Evolutionary conservation across 2,113 vertebrate genomes (phyloP), one percentile per base, ranked within the genome.

Genomic region (Channa maculata): DNA sequence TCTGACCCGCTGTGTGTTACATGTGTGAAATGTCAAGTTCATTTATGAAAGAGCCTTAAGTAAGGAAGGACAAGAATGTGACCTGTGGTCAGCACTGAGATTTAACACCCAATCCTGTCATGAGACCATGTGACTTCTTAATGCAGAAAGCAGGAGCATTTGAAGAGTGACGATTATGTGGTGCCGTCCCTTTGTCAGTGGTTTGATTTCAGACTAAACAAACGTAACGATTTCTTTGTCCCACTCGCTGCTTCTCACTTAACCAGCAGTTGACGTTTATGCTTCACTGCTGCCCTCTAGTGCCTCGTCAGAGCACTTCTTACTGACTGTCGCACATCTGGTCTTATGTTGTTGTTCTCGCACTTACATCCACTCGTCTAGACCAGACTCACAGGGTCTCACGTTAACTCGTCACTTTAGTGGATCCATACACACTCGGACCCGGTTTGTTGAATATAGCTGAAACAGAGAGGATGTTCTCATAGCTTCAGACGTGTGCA

Each of bases 391-490:
- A 24, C 24, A 24, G 24, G 24, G 24, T 24, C 24, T 24, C 4
- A 44, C 1, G 5, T 64, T 3, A 52, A 74, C 53, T 75, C 10
- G 65, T 68, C 58, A 64, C 74, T 68, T 72, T 77, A 59, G 46
- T 8, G 50, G 1, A 74, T 61, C 66, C 54, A 38, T 55, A 63
- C 65, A 50, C 55, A n/a, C 75, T 65, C 0, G 2, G 41, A 24
- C 58, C 14, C 1, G 41, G 71, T 51, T 14, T 34, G 57, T 8
- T n/a, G 54, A 69, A 10, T 41, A 41, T 2, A 36, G 33, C 53
- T 9, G 1, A 24, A 24, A 24, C 33, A 1, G 3, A 5, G 33
- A 63, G 24, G 33, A 15, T 13, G 5, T 34, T 24, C 24, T 54
- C 46, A 52, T 11, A 11, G 51, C 57, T 68, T 8, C 61, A 59